Base-by-base conservation (phyloP, 2,797 vertebrate species). In the Pipistrellus pipistrellus region DNA sequence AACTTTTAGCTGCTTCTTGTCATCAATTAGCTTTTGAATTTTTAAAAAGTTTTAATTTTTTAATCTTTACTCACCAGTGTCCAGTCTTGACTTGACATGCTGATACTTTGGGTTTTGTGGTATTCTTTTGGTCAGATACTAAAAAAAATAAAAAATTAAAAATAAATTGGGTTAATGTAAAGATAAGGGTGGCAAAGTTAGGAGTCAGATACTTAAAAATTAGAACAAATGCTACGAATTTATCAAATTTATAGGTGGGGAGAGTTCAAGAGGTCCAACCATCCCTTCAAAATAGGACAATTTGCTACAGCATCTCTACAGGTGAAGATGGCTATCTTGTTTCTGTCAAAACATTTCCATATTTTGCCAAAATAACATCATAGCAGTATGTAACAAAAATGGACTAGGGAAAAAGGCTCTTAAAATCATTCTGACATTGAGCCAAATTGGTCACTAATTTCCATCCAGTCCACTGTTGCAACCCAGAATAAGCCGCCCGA, bases 81-180 rank as follows among this genome's bases (percentile, higher is more conserved):
- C 99, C 18, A 99, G 98, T 82, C 98, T 98, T 25, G 99, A 98
- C 98, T 98, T 99, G 44, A 99, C 96, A 90, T 99, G 98, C 8
- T 99, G 98, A 87, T 99, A 99, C 66, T 98, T 99, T 17, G 99
- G 98, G 94, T 99, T 99, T 96, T 98, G 98, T 20, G 99, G 99
- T 88, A 99, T 98, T 95, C 98, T 98, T 97, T 98, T 99, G 64
- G 98, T 99, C 95, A 99, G 97, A 94, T 98, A 99, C 99, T 99
- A 96, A 68, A 27, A 95, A 95, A 6, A 68, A 14, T 95, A 95
- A 6, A 68, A 14, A 95, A 95, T 71, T 91, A 76, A 96, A n/a
- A 93, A 83, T 90, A 64, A 95, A 57, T 44, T 82, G 55, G 64
- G 59, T 82, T 90, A 90, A 88, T 72, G 2, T 92, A 85, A 84